Base-by-base conservation (phyloP, 2,797 vertebrate genomes). In the Muscicapa striata region DNA sequence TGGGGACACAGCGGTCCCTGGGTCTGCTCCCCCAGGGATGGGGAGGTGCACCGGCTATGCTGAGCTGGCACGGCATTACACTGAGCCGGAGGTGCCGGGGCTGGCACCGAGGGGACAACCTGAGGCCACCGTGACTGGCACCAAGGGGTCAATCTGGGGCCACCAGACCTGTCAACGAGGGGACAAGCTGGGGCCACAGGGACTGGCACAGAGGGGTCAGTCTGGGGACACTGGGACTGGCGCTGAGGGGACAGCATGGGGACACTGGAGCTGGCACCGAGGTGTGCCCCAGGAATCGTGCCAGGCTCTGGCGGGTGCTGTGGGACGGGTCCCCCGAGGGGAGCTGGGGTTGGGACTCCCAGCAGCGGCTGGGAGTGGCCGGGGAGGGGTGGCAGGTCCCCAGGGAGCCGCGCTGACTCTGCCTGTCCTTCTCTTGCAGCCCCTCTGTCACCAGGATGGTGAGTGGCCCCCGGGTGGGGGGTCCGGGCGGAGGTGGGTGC, bases 391-490 rank as follows among this genome's bases (percentile, higher is more conserved):
- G 66, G 11, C 55, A 3, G 0, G n/a, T 76, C 38, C 64, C 74
- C 27, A 3, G 5, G n/a, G 34, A 49, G 18, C 63, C 45, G 6
- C 5, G 1, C 67, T 95, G 49, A 88, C 66, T 15, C 40, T 51
- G 45, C 43, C 61, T 41, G 2, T 57, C 80, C 6, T 14, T 91
- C 81, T 87, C 63, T 72, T 59, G 45, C 81, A 94, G 72, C 62
- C 30, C 27, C 46, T 43, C 21, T 36, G 70, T 26, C 27, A 66
- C 54, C 83, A 84, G 64, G 76, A 93, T 95, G 96, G 93, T 94
- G 90, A 95, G 95, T 94, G 84, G 15, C 13, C 48, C 51, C 41
- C 18, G 54, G 77, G 81, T 32, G 49, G n/a, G 46, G 54, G 32
- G 32, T 64, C 38, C 2, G 26, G 57, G 80, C 4, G 21, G 82